phyloP scores from a whole-genome alignment of 2,888 invertebrate species.

The Conus canariensis region DNA sequence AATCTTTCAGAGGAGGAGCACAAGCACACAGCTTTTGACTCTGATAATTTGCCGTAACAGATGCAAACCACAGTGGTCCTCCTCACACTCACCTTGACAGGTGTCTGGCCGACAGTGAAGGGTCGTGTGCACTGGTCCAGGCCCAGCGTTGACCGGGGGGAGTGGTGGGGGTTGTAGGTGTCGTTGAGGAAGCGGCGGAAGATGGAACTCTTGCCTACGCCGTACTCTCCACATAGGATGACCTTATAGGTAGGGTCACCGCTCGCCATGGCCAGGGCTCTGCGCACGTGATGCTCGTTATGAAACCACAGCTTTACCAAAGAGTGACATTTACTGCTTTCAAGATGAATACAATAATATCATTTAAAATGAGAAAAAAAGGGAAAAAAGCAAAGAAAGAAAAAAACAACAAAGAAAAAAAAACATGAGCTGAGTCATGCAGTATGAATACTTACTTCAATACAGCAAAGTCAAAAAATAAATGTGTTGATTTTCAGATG shows the following conservation, averaged over 20 bases:
- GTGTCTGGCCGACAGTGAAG: slow-evolving; percentile 87
- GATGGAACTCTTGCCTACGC: slow-evolving; percentile 95
- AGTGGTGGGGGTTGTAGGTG: slow-evolving; percentile 90
- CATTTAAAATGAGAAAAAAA: no score
- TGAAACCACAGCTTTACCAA: no score
- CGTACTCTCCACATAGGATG: slow-evolving; percentile 96
- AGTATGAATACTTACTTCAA: neutral
- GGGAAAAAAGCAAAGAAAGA: neutral
- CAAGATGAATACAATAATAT: no score
- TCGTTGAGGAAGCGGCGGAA: slow-evolving; percentile 94
- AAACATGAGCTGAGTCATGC: neutral
- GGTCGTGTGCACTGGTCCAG: slow-evolving; percentile 93
- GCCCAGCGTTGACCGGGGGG: slow-evolving; percentile 91
- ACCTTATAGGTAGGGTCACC: slow-evolving; percentile 84
- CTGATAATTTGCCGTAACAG: no score
- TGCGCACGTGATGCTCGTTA: neutral
- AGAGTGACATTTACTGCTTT: no score
- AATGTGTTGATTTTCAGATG: no score
- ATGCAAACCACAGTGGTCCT: no score
- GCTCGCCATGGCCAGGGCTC: slow-evolving; percentile 68
- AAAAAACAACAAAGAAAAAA: neutral
- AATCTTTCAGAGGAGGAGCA: no score
- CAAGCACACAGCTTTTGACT: no score
- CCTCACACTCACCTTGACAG: slow-evolving; percentile 85
- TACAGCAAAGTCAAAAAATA: no score